These are phyloP conservation scores for Andrena haemorrhoa DNA, from an alignment of 2,888 invertebrate genomes.

Conservation along the genomic window DNA sequence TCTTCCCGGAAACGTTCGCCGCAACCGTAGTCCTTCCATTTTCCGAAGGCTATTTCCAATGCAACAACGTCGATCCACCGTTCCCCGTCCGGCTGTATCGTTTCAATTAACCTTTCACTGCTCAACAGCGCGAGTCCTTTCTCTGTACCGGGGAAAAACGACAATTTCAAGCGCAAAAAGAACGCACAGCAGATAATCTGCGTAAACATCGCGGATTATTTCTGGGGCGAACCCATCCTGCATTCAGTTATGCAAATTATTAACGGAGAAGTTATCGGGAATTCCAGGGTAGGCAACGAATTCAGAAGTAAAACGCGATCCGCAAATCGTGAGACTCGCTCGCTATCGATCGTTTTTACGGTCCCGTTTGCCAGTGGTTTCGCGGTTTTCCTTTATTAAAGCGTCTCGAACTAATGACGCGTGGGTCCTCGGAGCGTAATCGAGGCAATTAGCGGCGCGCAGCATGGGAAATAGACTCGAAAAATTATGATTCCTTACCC, in stretches of 20 bases:
- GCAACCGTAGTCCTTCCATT: conserved; percentile 34
- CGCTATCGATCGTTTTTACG: conserved; percentile 9
- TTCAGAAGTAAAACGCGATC: neutral
- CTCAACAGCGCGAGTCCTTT: neutral
- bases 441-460: conserved; percentile 28
- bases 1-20: conserved; percentile 52
- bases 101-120: conserved; percentile 22
- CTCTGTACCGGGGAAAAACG: neutral
- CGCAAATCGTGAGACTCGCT: neutral
- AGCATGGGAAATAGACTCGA: conserved; percentile 23
- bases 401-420: conserved; percentile 29
- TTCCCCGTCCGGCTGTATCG: neutral
- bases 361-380: neutral
- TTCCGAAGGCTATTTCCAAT: conserved; percentile 19
- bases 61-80: neutral
- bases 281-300: neutral
- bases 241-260: neutral
- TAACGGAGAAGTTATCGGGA: neutral
- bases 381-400: neutral
- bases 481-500: conserved; percentile 43
- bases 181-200: neutral
- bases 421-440: conserved; percentile 5
- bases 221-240: neutral
- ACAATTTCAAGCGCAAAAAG: neutral
- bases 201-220: neutral